Percentiles rank a stretch among this genome's conserved stretches.
Evolutionary conservation across 2,888 invertebrate species (phyloP).

Genomic region (Odontothrips loti): DNA sequence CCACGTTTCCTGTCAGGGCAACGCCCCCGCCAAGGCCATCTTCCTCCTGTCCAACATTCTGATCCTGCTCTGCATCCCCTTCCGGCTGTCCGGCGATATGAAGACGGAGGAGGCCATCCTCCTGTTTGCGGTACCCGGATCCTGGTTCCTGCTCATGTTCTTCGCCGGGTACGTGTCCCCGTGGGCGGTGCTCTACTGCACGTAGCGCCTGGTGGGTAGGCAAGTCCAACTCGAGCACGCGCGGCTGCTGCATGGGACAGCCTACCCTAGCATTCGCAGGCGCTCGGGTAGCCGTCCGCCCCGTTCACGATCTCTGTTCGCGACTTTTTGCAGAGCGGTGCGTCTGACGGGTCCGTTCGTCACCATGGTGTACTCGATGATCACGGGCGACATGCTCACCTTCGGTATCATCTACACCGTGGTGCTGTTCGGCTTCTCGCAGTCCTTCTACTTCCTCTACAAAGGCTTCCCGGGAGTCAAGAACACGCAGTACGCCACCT

Average conservation of each 20-base stretch:
- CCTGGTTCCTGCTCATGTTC: conserved; percentile 97
- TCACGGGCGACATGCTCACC: conserved; percentile 96
- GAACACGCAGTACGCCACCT: conserved; percentile 74
- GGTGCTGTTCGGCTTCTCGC: conserved; percentile 91
- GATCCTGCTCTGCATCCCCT: conserved; percentile 85
- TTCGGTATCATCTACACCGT: conserved; percentile 96
- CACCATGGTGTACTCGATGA: conserved; percentile 99
- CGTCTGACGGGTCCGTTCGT: conserved; percentile 96
- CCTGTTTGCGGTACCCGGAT: conserved; percentile 87
- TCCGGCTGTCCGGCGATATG: conserved; percentile 67
- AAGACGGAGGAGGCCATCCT: conserved; percentile 87
- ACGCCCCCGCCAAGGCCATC: conserved; percentile 91
- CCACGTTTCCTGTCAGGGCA: conserved; percentile 59
- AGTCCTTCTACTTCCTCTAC: conserved; percentile 92
- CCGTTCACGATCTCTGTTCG: neutral
- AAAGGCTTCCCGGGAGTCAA: conserved; percentile 81
- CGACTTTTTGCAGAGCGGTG: conserved; percentile 64
- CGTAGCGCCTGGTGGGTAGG: neutral
- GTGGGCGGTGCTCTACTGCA: neutral
- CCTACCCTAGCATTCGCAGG: neutral
- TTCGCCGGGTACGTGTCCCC: conserved; percentile 82
- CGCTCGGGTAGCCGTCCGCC: neutral
- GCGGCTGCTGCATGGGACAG: too few relatives aligned
- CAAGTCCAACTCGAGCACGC: too few relatives aligned
- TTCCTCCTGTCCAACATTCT: conserved; percentile 88